A percentile compares a stretch with the other conserved stretches of the same genome.
phyloP scores from a whole-genome alignment of 1,140 invertebrate species.

The Pachypsylla venusta region DNA sequence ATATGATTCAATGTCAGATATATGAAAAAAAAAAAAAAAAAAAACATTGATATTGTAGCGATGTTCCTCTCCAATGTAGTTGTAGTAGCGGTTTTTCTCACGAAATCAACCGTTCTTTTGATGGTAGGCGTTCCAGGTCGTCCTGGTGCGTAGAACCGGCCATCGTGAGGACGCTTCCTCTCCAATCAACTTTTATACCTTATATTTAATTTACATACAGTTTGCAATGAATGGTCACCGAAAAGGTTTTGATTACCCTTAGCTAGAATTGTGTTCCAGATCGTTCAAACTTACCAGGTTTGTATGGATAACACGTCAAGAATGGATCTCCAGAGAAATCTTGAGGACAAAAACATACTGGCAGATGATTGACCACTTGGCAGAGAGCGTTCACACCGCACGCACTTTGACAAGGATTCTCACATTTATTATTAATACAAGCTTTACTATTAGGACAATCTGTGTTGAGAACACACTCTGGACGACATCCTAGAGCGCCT shows the following conservation, averaged over 20 bases:
- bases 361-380: conserved; percentile 56
- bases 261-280: background rate
- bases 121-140: too few relatives aligned
- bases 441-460: conserved; percentile 60
- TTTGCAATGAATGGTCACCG: background rate
- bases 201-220: too few relatives aligned
- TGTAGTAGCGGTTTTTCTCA: too few relatives aligned
- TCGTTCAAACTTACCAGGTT: conserved; percentile 27
- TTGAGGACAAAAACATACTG: conserved; percentile 57
- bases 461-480: conserved; percentile 61
- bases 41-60: too few relatives aligned
- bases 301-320: conserved; percentile 45
- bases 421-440: conserved; percentile 62
- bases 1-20: too few relatives aligned
- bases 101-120: too few relatives aligned
- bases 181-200: background rate
- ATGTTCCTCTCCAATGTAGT: too few relatives aligned
- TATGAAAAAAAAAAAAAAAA: too few relatives aligned
- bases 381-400: conserved; percentile 61
- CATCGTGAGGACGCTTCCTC: background rate
- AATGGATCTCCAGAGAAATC: conserved; percentile 64
- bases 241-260: too few relatives aligned
- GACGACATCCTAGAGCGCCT: conserved; percentile 43
- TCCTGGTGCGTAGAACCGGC: too few relatives aligned
- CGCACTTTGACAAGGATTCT: conserved; percentile 57